Conservation (phyloP, 2,797 vertebrate species). For the Darevskia mixta region DNA sequence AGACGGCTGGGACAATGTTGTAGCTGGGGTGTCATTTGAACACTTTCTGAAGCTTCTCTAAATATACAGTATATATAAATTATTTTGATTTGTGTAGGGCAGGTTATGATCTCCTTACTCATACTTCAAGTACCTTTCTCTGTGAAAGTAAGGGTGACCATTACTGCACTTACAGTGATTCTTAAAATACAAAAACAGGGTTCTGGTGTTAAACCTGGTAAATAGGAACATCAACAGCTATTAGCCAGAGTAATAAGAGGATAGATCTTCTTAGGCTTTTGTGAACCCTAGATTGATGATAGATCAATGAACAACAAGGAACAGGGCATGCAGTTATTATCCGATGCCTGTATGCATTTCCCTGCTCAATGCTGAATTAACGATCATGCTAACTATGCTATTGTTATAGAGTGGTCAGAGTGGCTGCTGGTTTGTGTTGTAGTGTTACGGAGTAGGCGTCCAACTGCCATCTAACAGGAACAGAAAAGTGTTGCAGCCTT, state of each 20-base stretch:
- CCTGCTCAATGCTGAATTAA: neutral
- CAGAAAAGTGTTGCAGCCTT: neutral
- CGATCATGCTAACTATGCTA: neutral
- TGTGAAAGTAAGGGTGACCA: neutral
- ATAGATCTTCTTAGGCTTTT: neutral
- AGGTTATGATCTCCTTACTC: neutral
- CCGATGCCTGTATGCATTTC: neutral
- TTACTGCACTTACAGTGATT: neutral
- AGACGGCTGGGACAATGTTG: slow-evolving; percentile 20
- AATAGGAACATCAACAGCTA: neutral
- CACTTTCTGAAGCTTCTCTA: slow-evolving; percentile 28
- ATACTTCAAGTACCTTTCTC: neutral
- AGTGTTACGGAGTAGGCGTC: neutral
- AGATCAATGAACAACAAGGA: neutral
- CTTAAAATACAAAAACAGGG: slow-evolving; percentile 10
- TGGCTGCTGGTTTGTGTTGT: neutral
- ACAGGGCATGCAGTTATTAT: neutral
- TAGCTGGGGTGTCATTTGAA: slow-evolving; percentile 31
- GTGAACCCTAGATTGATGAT: neutral
- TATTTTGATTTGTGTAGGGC: neutral
- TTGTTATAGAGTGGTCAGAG: neutral
- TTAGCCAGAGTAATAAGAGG: neutral
- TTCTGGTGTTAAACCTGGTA: neutral
- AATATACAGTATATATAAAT: slow-evolving; percentile 2
- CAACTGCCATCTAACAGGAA: neutral